Conservation (phyloP, 2,888 invertebrate species). For the Andrena chrysosceles region DNA sequence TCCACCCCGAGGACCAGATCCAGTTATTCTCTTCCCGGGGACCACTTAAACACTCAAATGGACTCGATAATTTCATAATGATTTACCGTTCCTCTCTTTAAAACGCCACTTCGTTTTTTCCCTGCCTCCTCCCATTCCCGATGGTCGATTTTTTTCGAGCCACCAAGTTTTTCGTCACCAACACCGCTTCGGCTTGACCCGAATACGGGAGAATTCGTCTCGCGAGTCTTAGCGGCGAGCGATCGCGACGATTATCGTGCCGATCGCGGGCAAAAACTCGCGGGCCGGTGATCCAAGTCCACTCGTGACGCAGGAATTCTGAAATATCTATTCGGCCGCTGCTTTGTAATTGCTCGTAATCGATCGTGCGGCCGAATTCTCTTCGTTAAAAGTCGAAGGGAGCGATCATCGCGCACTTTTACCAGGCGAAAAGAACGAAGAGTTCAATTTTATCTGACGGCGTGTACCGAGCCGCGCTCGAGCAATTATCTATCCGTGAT, state of each 20-base stretch:
- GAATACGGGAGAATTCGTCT: constrained; percentile 46
- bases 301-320: constrained; percentile 70
- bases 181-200: constrained; percentile 15
- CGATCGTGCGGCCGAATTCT: constrained; percentile 66
- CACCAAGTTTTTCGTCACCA: constrained; percentile 6
- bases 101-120: constrained; percentile 29
- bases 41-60: constrained; percentile 79
- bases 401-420: constrained; percentile 23
- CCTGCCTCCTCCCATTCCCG: not conserved
- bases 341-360: constrained; percentile 75
- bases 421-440: constrained; percentile 19
- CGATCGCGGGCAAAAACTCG: constrained; percentile 39
- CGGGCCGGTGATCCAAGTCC: constrained; percentile 35
- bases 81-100: constrained; percentile 68
- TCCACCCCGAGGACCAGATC: constrained; percentile 52
- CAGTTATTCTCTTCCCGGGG: constrained; percentile 70
- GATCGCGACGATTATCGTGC: constrained; percentile 48
- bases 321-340: constrained; percentile 62
- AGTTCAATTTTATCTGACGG: constrained; percentile 12
- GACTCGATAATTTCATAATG: constrained; percentile 80
- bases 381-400: constrained; percentile 55
- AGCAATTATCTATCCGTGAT: constrained; percentile 62
- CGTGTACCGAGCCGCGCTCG: not conserved
- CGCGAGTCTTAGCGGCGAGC: not conserved
- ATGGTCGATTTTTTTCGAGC: not conserved